phyloP scores from a whole-genome alignment of 2,888 invertebrate genomes.

The Argynnis bischoffii region DNA sequence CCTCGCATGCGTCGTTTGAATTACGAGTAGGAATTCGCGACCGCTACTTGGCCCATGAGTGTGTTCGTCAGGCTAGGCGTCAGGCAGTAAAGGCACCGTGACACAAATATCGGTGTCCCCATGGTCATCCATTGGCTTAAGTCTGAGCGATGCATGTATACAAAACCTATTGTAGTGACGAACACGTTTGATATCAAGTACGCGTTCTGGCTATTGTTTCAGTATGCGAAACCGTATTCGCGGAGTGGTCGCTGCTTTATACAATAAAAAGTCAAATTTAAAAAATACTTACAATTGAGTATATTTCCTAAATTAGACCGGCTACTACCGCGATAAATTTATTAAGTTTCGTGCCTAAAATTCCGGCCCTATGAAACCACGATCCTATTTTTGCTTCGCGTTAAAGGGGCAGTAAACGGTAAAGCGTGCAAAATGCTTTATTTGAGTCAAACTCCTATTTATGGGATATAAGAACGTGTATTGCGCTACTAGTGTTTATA shows the following conservation, averaged over 20 bases:
- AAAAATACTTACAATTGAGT: not conserved
- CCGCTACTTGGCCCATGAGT: conserved; percentile 77
- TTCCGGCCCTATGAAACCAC: conserved; percentile 49
- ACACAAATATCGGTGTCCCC: conserved; percentile 73
- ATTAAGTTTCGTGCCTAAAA: conserved; percentile 44
- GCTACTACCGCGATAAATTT: conserved; percentile 33
- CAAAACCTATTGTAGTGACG: conserved; percentile 63
- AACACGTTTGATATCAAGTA: conserved; percentile 65
- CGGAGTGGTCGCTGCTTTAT: conserved; percentile 64
- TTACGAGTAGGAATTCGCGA: conserved; percentile 80
- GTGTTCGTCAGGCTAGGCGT: conserved; percentile 42
- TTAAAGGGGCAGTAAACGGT: conserved; percentile 45
- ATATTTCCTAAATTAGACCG: conserved; percentile 2
- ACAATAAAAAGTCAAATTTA: conserved; percentile 16
- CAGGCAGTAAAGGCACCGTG: conserved; percentile 57
- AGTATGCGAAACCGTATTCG: conserved; percentile 69
- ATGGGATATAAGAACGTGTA: conserved; percentile 31
- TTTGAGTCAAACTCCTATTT: conserved; percentile 38
- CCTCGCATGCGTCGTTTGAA: conserved; percentile 68
- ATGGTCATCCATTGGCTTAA: conserved; percentile 54
- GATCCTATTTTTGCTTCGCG: conserved; percentile 53
- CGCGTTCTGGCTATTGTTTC: conserved; percentile 68
- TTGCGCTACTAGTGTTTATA: conserved; percentile 32
- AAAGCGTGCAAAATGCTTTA: conserved; percentile 45
- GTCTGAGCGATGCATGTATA: conserved; percentile 55